Evolutionary conservation across 1,140 invertebrate species (phyloP).

Genomic region (Acyrthosiphon pisum): DNA sequence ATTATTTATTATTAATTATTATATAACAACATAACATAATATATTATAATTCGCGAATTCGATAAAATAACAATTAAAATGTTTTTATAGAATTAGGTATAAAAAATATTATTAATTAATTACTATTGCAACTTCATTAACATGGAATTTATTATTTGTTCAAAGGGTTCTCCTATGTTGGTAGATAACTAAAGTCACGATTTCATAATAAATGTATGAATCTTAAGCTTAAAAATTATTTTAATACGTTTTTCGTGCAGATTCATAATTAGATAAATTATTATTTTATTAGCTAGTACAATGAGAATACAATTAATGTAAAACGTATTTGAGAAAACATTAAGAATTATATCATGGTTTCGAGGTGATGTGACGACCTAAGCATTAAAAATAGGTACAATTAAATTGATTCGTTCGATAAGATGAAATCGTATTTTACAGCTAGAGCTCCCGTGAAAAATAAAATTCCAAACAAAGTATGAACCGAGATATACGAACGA

Average conservation of each 20-base stretch:
- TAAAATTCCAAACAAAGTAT: neutral
- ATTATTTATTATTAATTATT: neutral
- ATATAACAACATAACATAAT: too few species aligned
- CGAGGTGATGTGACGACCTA: neutral
- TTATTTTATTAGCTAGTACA: neutral
- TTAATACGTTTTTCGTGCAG: slow-evolving; percentile 26
- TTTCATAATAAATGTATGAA: neutral
- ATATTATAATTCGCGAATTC: neutral
- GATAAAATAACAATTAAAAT: neutral
- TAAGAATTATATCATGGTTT: neutral
- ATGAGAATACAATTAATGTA: neutral
- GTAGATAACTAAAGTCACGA: neutral
- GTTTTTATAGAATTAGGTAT: neutral
- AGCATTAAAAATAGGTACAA: neutral
- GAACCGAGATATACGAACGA: neutral
- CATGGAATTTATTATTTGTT: neutral
- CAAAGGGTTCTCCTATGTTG: neutral
- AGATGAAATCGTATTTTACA: neutral
- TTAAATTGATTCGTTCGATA: neutral
- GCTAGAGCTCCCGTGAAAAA: neutral
- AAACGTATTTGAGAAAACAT: neutral
- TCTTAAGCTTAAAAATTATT: neutral
- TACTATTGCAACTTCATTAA: neutral
- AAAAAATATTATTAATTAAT: neutral
- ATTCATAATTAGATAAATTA: neutral